Evolutionary conservation across 2,797 vertebrate species (phyloP).

Genomic region (Serranus cabrilla): DNA sequence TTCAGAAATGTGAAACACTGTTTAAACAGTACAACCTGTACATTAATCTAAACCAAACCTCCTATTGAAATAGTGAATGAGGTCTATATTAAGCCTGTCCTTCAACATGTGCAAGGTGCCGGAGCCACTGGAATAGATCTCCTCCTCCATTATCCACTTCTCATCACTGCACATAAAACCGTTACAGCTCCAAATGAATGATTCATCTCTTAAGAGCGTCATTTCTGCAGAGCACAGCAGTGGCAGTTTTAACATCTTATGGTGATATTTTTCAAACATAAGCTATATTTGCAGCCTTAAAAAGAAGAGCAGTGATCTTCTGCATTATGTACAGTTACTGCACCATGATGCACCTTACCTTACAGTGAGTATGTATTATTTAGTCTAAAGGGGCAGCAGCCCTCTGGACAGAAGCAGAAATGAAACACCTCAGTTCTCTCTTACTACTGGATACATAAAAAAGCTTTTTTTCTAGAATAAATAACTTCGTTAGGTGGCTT

Average conservation of each 20-base stretch:
- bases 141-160: constrained; percentile 25
- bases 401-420: constrained; percentile 23
- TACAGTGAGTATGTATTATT: constrained; percentile 60
- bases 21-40: neutral
- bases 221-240: constrained; percentile 29
- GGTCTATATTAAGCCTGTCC: constrained; percentile 29
- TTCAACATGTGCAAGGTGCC: constrained; percentile 41
- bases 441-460: constrained; percentile 35
- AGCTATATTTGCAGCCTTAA: constrained; percentile 33
- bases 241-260: constrained; percentile 13
- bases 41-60: neutral
- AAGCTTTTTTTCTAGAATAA: constrained; percentile 42
- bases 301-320: constrained; percentile 14
- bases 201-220: constrained; percentile 57
- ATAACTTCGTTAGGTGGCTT: constrained; percentile 13
- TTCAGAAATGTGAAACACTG: neutral
- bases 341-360: constrained; percentile 12
- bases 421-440: neutral
- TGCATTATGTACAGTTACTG: constrained; percentile 26
- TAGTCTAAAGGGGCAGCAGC: constrained; percentile 14
- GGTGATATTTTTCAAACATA: constrained; percentile 38
- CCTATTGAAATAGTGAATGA: neutral
- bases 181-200: constrained; percentile 34
- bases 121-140: constrained; percentile 34
- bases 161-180: constrained; percentile 39